Evolutionary conservation across 2,113 vertebrate genomes (phyloP).

Genomic region (Spilogale gracilis): DNA sequence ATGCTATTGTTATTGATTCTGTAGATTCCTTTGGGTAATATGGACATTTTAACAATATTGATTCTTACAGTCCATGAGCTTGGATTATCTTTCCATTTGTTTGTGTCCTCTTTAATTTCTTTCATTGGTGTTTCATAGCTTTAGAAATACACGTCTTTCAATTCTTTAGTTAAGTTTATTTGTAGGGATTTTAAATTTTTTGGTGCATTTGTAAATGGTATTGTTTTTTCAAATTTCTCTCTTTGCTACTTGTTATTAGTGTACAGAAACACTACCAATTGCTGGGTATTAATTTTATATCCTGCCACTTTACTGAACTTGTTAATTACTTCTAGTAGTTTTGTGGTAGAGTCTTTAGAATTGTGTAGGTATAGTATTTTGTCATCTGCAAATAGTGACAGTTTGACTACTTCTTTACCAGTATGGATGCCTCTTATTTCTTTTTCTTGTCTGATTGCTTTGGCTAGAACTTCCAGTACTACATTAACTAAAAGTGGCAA

Average conservation of each 20-base stretch:
- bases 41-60: not conserved
- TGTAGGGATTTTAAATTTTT: not conserved
- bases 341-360: not conserved
- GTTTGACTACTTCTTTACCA: not conserved
- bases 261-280: not conserved
- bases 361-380: not conserved
- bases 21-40: not conserved
- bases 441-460: not conserved
- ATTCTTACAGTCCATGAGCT: not conserved
- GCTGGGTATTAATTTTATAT: not conserved
- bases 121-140: not conserved
- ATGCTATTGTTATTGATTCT: not conserved
- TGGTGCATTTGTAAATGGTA: not conserved
- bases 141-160: not conserved
- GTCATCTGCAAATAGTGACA: not conserved
- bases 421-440: not conserved
- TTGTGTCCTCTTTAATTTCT: not conserved
- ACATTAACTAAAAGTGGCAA: not conserved
- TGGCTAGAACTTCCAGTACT: not conserved
- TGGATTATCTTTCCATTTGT: not conserved
- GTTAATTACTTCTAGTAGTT: not conserved
- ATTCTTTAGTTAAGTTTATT: not conserved
- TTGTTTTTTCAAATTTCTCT: not conserved
- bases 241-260: not conserved
- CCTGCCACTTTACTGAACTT: not conserved